Base-by-base conservation (phyloP, 2,797 vertebrate species). In the Microctenopoma steveboyesi region DNA sequence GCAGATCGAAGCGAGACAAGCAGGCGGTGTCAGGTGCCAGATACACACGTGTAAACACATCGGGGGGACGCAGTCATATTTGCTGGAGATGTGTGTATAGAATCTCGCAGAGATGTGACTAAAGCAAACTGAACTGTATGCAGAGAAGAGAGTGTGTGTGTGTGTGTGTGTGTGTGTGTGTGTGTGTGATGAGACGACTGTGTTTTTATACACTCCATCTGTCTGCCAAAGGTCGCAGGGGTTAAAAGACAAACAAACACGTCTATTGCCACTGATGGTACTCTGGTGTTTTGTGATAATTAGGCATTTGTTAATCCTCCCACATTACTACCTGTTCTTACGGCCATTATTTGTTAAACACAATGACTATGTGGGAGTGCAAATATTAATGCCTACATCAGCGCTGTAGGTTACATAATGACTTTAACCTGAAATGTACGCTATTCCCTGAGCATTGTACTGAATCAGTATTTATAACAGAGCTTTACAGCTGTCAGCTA, bases 231-330 rank as follows among this genome's bases (percentile, higher is more conserved):
- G 83, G 67, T 89, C 65, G 59, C 4, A 4, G 6, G 15, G 76
- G 79, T 85, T 85, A 81, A 85, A 84, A 60, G 72, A 79, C 77
- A 81, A 81, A 83, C 82, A 86, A 85, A 84, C 81, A 72, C 53
- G 70, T 69, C 70, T 72, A 78, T 84, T 85, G 81, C 72, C 75
- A 28, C 60, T 49, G 28, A 79, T 72, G 60, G 65, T 55, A 45
- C 56, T 43, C 66, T 22, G 9, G 33, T 54, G 57, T 73, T 74
- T 16, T 50, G 56, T 42, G 60, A 47, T 83, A 78, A 83, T 89
- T 66, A 72, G 56, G 43, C 71, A 16, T 76, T 69, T 76, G 70
- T 65, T 81, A 52, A 60, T 79, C 72, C 78, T 61, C 63, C 15
- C 60, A 58, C 54, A 52, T 54, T 4, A 4, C 50, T 69, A 75